Percentiles rank a stretch among this genome's conserved stretches.
Evolutionary conservation across 2,888 invertebrate species (phyloP).

Genomic region (Drosophila buzzatii): DNA sequence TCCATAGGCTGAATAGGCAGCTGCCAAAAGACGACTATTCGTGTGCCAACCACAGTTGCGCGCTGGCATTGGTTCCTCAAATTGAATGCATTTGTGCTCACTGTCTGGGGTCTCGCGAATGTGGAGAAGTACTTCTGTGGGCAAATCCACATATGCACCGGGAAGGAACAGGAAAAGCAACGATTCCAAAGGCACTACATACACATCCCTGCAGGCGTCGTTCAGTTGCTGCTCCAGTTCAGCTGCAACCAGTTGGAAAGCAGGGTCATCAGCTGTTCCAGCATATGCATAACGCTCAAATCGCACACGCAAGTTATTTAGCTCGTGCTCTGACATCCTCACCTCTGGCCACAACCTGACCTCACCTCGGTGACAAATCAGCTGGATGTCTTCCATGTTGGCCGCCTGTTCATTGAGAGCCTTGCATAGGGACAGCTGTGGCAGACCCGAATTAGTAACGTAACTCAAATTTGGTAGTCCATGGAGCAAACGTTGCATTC

Average conservation of each 20-base stretch:
- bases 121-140: constrained; percentile 73
- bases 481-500: constrained; percentile 33
- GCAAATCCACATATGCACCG: constrained; percentile 74
- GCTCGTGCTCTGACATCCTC: constrained; percentile 10
- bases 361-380: constrained; percentile 45
- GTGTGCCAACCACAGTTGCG: constrained; percentile 80
- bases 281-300: constrained; percentile 55
- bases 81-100: constrained; percentile 56
- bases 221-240: constrained; percentile 8
- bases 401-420: constrained; percentile 39
- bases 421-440: constrained; percentile 67
- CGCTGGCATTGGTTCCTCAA: constrained; percentile 77
- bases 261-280: not conserved
- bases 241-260: constrained; percentile 7
- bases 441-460: constrained; percentile 75
- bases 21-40: constrained; percentile 58
- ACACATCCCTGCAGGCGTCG: constrained; percentile 32
- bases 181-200: constrained; percentile 70
- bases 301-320: constrained; percentile 52
- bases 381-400: constrained; percentile 54
- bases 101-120: constrained; percentile 32
- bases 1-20: constrained; percentile 51
- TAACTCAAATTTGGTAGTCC: constrained; percentile 50
- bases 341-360: constrained; percentile 41
- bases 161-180: constrained; percentile 73